Conservation (phyloP, 2,797 vertebrate species). For the Chaenodraco wilsoni region DNA sequence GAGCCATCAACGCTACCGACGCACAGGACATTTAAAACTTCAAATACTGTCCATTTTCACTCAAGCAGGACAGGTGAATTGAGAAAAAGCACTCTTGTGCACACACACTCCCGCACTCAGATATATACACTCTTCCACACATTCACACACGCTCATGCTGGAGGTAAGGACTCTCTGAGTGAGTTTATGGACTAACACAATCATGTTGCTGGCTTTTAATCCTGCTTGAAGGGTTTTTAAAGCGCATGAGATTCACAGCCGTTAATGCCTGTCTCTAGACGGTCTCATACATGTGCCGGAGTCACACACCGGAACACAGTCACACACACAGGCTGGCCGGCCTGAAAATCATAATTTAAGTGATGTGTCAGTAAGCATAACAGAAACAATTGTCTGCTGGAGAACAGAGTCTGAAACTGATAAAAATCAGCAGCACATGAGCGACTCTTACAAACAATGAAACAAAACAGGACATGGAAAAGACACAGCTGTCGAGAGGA, state of each 20-base stretch:
- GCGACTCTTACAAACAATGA: slow-evolving; percentile 56
- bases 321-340: slow-evolving; percentile 16
- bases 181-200: slow-evolving; percentile 81
- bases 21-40: slow-evolving; percentile 81
- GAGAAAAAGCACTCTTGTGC: slow-evolving; percentile 63
- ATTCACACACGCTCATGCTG: slow-evolving; percentile 51
- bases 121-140: slow-evolving; percentile 67
- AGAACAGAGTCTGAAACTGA: slow-evolving; percentile 47
- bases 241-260: slow-evolving; percentile 65
- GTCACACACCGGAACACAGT: slow-evolving; percentile 46
- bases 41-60: slow-evolving; percentile 81
- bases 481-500: slow-evolving; percentile 61
- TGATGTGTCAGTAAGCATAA: slow-evolving; percentile 56
- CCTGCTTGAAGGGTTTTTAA: slow-evolving; percentile 70
- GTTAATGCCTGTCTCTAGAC: slow-evolving; percentile 70
- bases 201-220: slow-evolving; percentile 77
- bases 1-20: slow-evolving; percentile 69
- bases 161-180: slow-evolving; percentile 76
- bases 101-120: slow-evolving; percentile 52
- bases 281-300: slow-evolving; percentile 43
- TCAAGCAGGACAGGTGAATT: slow-evolving; percentile 78
- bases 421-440: slow-evolving; percentile 56
- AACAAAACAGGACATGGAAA: slow-evolving; percentile 67
- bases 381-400: slow-evolving; percentile 52
- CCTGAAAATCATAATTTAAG: slow-evolving; percentile 52